Percentiles rank a stretch among this genome's conserved stretches.
These are phyloP conservation scores for Theocolax elegans DNA, from an alignment of 1,140 invertebrate genomes.

Conservation along the genomic window DNA sequence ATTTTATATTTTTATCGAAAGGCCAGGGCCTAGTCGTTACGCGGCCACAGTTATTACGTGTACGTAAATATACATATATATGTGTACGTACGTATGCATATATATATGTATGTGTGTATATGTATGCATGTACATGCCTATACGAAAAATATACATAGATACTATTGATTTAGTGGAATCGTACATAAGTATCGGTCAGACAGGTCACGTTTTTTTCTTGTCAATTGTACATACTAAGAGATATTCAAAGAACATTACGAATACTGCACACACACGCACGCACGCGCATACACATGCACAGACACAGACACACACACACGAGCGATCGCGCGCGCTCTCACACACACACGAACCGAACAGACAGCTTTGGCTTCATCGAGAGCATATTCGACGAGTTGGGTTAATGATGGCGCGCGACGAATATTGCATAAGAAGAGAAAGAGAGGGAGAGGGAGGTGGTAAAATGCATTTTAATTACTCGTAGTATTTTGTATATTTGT, in stretches of 20 bases:
- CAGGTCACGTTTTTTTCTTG: slow-evolving; percentile 38
- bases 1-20: slow-evolving; percentile 46
- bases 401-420: slow-evolving; percentile 25
- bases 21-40: slow-evolving; percentile 41
- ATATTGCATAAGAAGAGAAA: slow-evolving; percentile 18
- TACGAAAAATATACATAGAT: neutral
- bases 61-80: too few relatives aligned
- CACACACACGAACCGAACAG: too few relatives aligned
- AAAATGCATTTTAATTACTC: slow-evolving; percentile 37
- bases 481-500: slow-evolving; percentile 61
- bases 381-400: slow-evolving; percentile 21
- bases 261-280: neutral
- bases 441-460: slow-evolving; percentile 38
- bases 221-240: slow-evolving; percentile 41
- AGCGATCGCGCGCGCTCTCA: slow-evolving; percentile 28
- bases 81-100: neutral
- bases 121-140: neutral
- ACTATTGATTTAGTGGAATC: neutral
- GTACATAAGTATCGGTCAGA: slow-evolving; percentile 19
- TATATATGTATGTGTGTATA: neutral
- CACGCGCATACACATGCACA: neutral
- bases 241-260: slow-evolving; percentile 22
- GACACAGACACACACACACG: slow-evolving; percentile 10
- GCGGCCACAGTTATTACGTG: too few relatives aligned
- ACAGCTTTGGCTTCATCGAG: slow-evolving; percentile 16